Percentiles rank a stretch among this genome's conserved stretches.
These are phyloP conservation scores for Meleagris gallopavo DNA, from an alignment of 2,113 vertebrate genomes.

Conservation along the genomic window DNA sequence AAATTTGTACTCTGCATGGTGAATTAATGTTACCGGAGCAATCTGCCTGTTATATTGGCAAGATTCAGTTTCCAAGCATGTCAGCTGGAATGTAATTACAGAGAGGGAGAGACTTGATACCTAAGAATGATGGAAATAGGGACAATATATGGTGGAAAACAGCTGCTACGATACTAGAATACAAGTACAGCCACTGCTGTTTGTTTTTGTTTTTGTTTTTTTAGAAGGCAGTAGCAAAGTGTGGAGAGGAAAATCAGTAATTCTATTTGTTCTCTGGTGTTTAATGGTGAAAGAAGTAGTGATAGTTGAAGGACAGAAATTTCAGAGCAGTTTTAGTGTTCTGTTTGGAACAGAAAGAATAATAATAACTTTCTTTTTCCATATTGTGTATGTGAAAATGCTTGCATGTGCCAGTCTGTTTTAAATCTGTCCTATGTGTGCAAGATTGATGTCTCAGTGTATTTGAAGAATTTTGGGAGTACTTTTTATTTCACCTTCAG, in stretches of 20 bases:
- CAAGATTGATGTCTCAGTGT: background rate
- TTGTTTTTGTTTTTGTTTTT: background rate
- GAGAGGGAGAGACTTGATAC: constrained; percentile 9
- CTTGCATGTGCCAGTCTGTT: background rate
- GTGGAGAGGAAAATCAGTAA: background rate
- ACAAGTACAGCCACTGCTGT: background rate
- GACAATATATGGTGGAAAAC: constrained; percentile 8
- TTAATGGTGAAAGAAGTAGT: background rate
- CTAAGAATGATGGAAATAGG: constrained; percentile 40
- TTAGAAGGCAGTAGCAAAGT: background rate
- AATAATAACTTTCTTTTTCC: background rate
- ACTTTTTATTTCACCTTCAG: background rate
- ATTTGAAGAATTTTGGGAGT: background rate
- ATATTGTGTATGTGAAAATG: fast-evolving
- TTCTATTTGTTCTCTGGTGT: background rate
- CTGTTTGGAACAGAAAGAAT: background rate
- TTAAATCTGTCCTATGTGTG: background rate
- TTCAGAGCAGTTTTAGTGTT: background rate
- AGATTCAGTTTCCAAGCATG: background rate
- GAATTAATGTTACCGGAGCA: background rate
- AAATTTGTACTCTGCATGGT: background rate
- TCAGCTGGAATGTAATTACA: constrained; percentile 28
- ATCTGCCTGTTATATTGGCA: background rate
- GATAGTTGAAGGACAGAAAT: background rate
- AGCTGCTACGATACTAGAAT: background rate